phyloP scores from a whole-genome alignment of 1,140 invertebrate genomes.

The Gonioctena quinquepunctata region DNA sequence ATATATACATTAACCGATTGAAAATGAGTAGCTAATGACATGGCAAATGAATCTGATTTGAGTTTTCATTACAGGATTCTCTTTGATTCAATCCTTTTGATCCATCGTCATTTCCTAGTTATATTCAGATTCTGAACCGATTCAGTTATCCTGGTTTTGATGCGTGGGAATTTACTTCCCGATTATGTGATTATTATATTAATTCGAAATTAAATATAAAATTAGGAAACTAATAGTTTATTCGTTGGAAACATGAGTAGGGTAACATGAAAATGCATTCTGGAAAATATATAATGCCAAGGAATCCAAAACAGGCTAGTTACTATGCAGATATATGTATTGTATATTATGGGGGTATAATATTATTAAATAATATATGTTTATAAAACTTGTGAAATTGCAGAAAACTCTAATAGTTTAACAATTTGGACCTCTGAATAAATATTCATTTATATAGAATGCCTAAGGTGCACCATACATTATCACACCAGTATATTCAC shows the following conservation, averaged over 20 bases:
- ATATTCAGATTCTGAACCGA: too few relatives aligned
- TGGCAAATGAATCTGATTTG: too few relatives aligned
- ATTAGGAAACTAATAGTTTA: constrained; percentile 53
- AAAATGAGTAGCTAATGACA: too few relatives aligned
- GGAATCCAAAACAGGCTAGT: constrained; percentile 51
- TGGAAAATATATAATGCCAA: constrained; percentile 50
- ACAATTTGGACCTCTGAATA: constrained; percentile 56
- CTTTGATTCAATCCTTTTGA: too few relatives aligned
- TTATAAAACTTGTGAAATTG: constrained; percentile 57
- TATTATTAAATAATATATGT: constrained; percentile 51
- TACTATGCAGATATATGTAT: constrained; percentile 50
- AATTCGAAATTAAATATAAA: too few relatives aligned
- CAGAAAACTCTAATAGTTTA: constrained; percentile 56
- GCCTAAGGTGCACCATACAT: constrained; percentile 54
- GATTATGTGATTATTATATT: too few relatives aligned
- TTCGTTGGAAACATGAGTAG: constrained; percentile 51
- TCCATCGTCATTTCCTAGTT: too few relatives aligned
- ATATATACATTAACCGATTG: too few relatives aligned
- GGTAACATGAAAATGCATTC: constrained; percentile 51
- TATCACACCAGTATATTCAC: constrained; percentile 51
- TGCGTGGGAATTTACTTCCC: too few relatives aligned
- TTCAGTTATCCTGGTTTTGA: too few relatives aligned
- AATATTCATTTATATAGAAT: constrained; percentile 48
- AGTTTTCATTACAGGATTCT: too few relatives aligned
- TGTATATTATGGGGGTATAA: constrained; percentile 42